Conservation (phyloP, 2,797 vertebrate species). For the Yasuhikotakia modesta region DNA sequence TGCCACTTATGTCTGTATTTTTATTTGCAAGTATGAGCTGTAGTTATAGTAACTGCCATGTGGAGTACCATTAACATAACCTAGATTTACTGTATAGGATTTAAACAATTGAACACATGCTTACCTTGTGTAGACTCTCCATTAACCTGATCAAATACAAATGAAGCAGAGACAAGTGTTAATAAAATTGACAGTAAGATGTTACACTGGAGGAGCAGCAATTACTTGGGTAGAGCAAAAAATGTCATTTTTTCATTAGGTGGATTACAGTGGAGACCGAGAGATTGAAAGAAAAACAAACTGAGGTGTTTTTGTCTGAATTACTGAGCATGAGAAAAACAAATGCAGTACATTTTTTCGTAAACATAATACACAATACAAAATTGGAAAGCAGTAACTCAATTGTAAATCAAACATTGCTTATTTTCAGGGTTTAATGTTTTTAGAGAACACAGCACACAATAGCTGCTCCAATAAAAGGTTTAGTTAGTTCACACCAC, state of each 20-base stretch:
- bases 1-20: too few relatives aligned
- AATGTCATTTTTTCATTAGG: slow-evolving; percentile 29
- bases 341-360: neutral
- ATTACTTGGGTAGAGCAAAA: slow-evolving; percentile 39
- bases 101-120: slow-evolving; percentile 9
- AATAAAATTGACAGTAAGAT: slow-evolving; percentile 17
- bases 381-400: neutral
- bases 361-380: neutral
- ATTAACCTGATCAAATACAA: slow-evolving; percentile 39
- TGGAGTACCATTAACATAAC: neutral
- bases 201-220: too few relatives aligned
- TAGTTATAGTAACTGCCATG: too few relatives aligned
- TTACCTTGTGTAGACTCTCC: slow-evolving; percentile 50
- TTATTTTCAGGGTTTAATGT: neutral
- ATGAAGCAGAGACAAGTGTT: slow-evolving; percentile 29
- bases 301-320: neutral
- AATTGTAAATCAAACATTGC: neutral
- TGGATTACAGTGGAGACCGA: neutral
- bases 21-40: too few relatives aligned
- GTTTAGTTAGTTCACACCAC: slow-evolving; percentile 17
- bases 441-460: neutral
- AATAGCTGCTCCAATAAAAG: neutral
- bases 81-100: neutral
- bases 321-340: neutral
- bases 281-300: neutral